Base-by-base conservation (phyloP, 2,888 invertebrate species). In the Drosophila birchii region DNA sequence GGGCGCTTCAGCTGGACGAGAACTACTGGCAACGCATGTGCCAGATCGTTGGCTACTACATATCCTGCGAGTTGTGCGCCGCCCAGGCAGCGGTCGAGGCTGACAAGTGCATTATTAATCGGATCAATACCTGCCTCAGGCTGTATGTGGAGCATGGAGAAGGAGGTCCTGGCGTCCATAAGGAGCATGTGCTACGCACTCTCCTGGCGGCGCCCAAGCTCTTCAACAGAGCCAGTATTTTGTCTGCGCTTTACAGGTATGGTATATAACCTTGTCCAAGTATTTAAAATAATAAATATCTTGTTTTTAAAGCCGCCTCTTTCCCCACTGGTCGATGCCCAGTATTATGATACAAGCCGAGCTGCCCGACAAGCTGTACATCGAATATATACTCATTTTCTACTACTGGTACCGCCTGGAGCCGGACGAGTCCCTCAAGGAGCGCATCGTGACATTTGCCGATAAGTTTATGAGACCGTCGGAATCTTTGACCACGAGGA, bases 351-450 rank as follows among this genome's bases (percentile, higher is more conserved):
- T 75, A 3, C 89, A 90, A 60, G 47, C 53, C 0, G 89, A 90
- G 68, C 53, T 90, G 43, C 80, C 88, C 3, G 90, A 90, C 75
- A 88, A 78, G 49, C 66, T 81, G 16, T 90, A 76, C 53, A 86
- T 90, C 60, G 81, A 90, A 77, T 90, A 90, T 61, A 78, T 90
- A 57, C 80, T 90, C 57, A 78, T 90, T 72, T 90, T 90, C 63
- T 88, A 88, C 75, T 78, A 81, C 34, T 90, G 89, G 89, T 78
- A 81, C 51, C 78, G 79, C 43, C 68, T 90, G 57, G 83, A 88
- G 55, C 60, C 71, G 8, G 79, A 86, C 47, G 74, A 75, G 23
- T 45, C 60, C 12, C 78, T 64, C 12, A 79, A 72, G 26, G 75
- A 83, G 56, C 75, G 76, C 14, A 78, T 90, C 20, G 75, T 86